Evolutionary conservation across 2,888 invertebrate genomes (phyloP).

Genomic region (Griposia aprilina): DNA sequence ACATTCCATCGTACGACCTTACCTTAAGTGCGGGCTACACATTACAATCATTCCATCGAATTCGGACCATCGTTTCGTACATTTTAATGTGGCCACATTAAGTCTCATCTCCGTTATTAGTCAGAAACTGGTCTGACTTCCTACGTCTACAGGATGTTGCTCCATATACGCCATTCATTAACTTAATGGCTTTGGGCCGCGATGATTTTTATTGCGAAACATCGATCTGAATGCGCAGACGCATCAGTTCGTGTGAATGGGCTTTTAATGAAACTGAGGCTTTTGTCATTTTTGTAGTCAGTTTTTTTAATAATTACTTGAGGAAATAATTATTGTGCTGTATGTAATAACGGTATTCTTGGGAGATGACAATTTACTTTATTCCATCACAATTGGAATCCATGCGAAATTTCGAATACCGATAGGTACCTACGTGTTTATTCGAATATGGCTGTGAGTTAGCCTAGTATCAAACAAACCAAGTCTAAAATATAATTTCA

Average conservation of each 20-base stretch:
- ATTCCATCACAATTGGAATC: no score
- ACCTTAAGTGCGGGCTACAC: constrained; percentile 76
- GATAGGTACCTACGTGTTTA: not conserved
- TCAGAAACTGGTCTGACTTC: constrained; percentile 86
- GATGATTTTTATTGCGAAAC: constrained; percentile 84
- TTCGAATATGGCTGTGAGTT: not conserved
- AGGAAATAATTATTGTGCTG: constrained; percentile 23
- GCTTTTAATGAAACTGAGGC: constrained; percentile 66
- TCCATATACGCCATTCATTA: constrained; percentile 87
- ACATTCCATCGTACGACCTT: constrained; percentile 70
- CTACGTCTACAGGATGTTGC: constrained; percentile 87
- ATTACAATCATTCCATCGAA: constrained; percentile 82
- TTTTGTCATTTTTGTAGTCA: constrained; percentile 54
- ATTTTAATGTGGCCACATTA: constrained; percentile 69
- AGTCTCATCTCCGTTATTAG: constrained; percentile 85
- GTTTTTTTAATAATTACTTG: constrained; percentile 17
- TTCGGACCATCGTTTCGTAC: constrained; percentile 69
- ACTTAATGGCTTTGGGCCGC: constrained; percentile 80
- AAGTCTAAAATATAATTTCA: not conserved
- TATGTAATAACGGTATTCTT: constrained; percentile 10
- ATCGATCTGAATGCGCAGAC: constrained; percentile 71
- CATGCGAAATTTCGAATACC: not conserved
- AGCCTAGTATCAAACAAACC: not conserved
- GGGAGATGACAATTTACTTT: constrained; percentile 18
- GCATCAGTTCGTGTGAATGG: constrained; percentile 56